Base-by-base conservation (phyloP, 2,113 vertebrate species). In the Lathamus discolor region DNA sequence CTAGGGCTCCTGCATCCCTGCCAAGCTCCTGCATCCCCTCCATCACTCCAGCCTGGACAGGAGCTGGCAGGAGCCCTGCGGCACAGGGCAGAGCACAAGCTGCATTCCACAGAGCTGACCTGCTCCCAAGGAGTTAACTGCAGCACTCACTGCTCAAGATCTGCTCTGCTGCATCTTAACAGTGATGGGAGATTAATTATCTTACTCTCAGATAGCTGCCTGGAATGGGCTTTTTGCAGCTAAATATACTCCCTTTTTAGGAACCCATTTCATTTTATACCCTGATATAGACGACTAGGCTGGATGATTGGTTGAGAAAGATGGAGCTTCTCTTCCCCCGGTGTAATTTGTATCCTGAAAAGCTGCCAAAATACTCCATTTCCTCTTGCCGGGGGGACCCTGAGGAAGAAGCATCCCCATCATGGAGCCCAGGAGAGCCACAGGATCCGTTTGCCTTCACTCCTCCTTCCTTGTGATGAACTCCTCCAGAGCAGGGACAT, bases 231-330 rank as follows among this genome's bases (percentile, higher is more conserved):
- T 91, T 95, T 90, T 79, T 93, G 88, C 90, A 88, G 83, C 93
- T 83, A 96, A 95, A 96, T 95, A 95, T 96, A 91, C 86, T 83
- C 83, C 78, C 90, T 90, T 88, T 95, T 95, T 87, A 94, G 93
- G 93, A 97, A 86, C 83, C 93, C 97, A 92, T 95, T 95, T 88
- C 88, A 97, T 95, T 91, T 95, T 95, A 80, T 81, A 88, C 95
- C 95, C 95, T 63, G 96, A 93, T 92, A 90, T 93, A 94, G 96
- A 90, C 33, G 73, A 91, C 96, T 96, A 90, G 95, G 81, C 88
- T 77, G 51, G 88, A 91, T 97, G 97, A 98, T 97, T 96, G 96
- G 96, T 41, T 79, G 93, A 96, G 96, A 94, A 86, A 80, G 83
- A 83, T 35, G 84, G n/a, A 66, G 57, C 79, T 96, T 95, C 69